Conservation (phyloP, 2,888 invertebrate genomes). For the Lamellibrachia satsuma region DNA sequence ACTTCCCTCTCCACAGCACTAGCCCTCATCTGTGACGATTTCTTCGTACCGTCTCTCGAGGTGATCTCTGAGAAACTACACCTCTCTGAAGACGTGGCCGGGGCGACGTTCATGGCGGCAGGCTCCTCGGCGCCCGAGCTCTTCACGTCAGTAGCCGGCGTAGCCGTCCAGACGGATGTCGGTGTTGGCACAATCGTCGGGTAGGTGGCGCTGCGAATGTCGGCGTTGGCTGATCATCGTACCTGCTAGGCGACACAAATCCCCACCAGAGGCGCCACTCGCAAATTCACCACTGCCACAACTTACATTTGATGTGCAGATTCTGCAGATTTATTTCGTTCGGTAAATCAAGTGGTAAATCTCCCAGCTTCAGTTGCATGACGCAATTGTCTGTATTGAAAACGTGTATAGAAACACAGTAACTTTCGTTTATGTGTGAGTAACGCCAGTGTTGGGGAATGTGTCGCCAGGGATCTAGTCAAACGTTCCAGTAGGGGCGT, state of each 20-base stretch:
- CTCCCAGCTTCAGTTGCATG: no score
- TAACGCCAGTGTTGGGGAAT: no score
- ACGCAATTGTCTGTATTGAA: no score
- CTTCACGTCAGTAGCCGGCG: constrained; percentile 48
- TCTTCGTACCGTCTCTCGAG: constrained; percentile 49
- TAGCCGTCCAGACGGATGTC: constrained; percentile 46
- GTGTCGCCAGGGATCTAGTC: no score
- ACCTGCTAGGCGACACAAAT: not conserved
- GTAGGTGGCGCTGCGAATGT: constrained; percentile 34
- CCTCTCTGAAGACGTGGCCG: constrained; percentile 48
- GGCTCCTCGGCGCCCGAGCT: constrained; percentile 49
- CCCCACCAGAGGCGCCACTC: no score
- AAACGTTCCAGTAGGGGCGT: no score
- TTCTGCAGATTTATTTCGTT: no score
- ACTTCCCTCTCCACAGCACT: constrained; percentile 39
- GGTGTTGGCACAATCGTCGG: constrained; percentile 50
- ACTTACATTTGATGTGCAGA: no score
- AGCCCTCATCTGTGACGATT: constrained; percentile 48
- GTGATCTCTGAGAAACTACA: constrained; percentile 47
- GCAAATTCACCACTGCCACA: no score
- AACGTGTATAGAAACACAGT: no score
- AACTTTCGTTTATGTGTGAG: no score
- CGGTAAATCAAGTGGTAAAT: no score
- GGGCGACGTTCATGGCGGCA: constrained; percentile 51
- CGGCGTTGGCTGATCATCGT: not conserved